Percentiles rank a stretch among this genome's conserved stretches.
These are phyloP conservation scores for Rhodophaea formosa DNA, from an alignment of 2,888 invertebrate genomes.

Conservation along the genomic window DNA sequence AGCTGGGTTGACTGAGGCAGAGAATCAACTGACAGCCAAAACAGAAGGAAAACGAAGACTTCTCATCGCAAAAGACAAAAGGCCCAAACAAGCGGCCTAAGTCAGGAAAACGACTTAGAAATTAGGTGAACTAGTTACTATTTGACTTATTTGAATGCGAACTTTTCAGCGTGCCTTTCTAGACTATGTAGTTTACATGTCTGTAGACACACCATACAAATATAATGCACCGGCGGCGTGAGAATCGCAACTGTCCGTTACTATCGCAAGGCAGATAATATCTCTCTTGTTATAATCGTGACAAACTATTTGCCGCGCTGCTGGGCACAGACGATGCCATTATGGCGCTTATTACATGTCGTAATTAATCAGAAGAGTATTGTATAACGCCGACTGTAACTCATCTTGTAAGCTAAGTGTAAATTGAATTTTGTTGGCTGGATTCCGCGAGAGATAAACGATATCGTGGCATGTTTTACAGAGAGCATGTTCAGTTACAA, in stretches of 20 bases:
- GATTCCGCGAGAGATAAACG: background rate
- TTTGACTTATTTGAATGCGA: too few species aligned
- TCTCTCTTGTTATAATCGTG: conserved; percentile 55
- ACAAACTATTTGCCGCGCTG: conserved; percentile 62
- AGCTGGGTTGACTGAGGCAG: too few species aligned
- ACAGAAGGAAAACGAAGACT: too few species aligned
- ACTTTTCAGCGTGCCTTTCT: too few species aligned
- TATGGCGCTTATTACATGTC: conserved; percentile 42
- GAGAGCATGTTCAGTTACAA: background rate
- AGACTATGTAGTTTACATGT: too few species aligned
- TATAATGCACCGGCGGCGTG: conserved; percentile 48
- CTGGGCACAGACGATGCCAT: conserved; percentile 49
- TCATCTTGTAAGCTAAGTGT: conserved; percentile 8
- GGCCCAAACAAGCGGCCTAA: too few species aligned
- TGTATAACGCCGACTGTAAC: conserved; percentile 29
- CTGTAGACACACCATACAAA: conserved; percentile 37
- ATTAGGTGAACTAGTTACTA: too few species aligned
- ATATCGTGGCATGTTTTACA: background rate
- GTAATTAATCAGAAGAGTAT: conserved; percentile 36
- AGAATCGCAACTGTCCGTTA: conserved; percentile 53
- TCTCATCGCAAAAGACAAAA: too few species aligned
- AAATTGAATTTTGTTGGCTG: conserved; percentile 1
- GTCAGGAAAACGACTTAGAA: too few species aligned
- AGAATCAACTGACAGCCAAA: too few species aligned
- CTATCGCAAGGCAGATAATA: conserved; percentile 52